Evolutionary conservation across 1,140 invertebrate species (phyloP).

Genomic region (Bombyx mori): ASM3026992v2 NC_085112.1:12259001-12259500

Average conservation of each 20-base stretch:
- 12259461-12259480: too few species aligned
- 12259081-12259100: too few species aligned
- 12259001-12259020: neutral
- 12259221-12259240: slow-evolving; percentile 86
- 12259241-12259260: neutral
- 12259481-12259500: too few species aligned
- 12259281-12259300: too few species aligned
- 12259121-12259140: slow-evolving; percentile 16
- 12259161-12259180: slow-evolving; percentile 66
- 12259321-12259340: too few species aligned
- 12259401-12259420: too few species aligned
- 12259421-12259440: too few species aligned
- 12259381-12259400: too few species aligned
- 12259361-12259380: too few species aligned
- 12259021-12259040: neutral
- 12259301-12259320: too few species aligned
- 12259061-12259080: neutral
- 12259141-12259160: slow-evolving; percentile 44
- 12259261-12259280: neutral
- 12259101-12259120: slow-evolving; percentile 11
- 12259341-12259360: too few species aligned
- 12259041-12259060: slow-evolving; percentile 3
- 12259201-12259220: slow-evolving; percentile 88
- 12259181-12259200: slow-evolving; percentile 81
- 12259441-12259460: too few species aligned